These are phyloP conservation scores for Drosophila jambulina DNA, from an alignment of 1,140 invertebrate species.

Conservation along the genomic window DNA sequence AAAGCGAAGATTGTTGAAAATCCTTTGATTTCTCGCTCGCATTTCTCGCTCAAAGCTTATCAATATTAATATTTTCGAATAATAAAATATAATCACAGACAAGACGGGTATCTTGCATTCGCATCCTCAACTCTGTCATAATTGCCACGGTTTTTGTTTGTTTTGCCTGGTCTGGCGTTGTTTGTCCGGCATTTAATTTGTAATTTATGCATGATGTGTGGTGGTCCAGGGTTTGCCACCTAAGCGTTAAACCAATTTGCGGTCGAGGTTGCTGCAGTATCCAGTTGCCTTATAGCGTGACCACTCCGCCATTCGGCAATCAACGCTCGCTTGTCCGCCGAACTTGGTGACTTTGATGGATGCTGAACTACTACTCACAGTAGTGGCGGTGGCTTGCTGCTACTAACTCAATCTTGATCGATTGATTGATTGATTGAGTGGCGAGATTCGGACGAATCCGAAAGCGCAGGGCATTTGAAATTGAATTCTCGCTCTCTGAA, in stretches of 20 bases:
- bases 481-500: slow-evolving; percentile 21
- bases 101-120: slow-evolving; percentile 15
- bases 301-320: slow-evolving; percentile 4
- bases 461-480: slow-evolving; percentile 3
- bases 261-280: slow-evolving; percentile 11
- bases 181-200: slow-evolving; percentile 59
- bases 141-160: slow-evolving; percentile 29
- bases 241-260: slow-evolving; percentile 60
- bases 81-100: neutral
- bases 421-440: slow-evolving; percentile 40
- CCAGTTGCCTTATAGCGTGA: slow-evolving; percentile 11
- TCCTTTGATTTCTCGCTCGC: too few relatives aligned
- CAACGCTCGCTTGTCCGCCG: slow-evolving; percentile 11
- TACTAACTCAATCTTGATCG: slow-evolving; percentile 58
- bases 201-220: slow-evolving; percentile 58
- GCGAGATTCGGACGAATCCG: neutral
- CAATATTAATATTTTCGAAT: too few relatives aligned
- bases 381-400: slow-evolving; percentile 4
- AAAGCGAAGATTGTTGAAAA: neutral
- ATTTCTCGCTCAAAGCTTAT: too few relatives aligned
- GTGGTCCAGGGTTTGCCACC: slow-evolving; percentile 40
- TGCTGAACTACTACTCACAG: slow-evolving; percentile 19
- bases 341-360: slow-evolving; percentile 64
- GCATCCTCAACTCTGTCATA: neutral
- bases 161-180: slow-evolving; percentile 17